These are phyloP conservation scores for Rhincodon typus DNA, from an alignment of 2,797 vertebrate species.

Conservation along the genomic window DNA sequence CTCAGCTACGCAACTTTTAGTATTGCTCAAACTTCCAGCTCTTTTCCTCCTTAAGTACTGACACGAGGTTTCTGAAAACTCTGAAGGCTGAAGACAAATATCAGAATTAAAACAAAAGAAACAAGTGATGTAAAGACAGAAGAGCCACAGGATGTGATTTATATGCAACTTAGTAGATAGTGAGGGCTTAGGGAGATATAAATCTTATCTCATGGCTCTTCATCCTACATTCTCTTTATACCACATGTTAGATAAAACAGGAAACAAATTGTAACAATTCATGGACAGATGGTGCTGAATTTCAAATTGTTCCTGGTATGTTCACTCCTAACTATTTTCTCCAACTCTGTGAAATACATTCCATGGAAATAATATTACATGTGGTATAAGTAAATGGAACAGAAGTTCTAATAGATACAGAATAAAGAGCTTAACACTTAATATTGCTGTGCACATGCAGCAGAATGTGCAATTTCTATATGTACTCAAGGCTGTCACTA, in stretches of 20 bases:
- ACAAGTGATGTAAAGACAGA: neutral
- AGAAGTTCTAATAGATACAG: neutral
- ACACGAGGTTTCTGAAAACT: slow-evolving; percentile 54
- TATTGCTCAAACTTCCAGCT: slow-evolving; percentile 47
- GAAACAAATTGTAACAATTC: neutral
- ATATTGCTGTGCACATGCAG: neutral
- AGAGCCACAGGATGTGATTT: slow-evolving; percentile 7
- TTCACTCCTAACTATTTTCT: neutral
- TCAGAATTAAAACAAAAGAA: neutral
- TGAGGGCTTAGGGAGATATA: neutral
- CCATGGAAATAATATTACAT: neutral
- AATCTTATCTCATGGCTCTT: slow-evolving; percentile 3
- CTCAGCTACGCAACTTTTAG: slow-evolving; percentile 58
- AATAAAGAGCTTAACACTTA: slow-evolving; percentile 18
- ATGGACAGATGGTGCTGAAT: neutral
- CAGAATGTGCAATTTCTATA: neutral
- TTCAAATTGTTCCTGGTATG: neutral
- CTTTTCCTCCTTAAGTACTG: slow-evolving; percentile 47
- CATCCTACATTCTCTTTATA: neutral
- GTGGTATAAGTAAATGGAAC: slow-evolving; percentile 21
- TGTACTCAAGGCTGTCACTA: slow-evolving; percentile 14
- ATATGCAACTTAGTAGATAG: neutral
- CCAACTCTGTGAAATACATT: neutral
- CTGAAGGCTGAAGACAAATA: slow-evolving; percentile 48
- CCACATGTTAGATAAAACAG: slow-evolving; percentile 12